A percentile compares a stretch with the other conserved stretches of the same genome.
These are phyloP conservation scores for Sebastes variabilis DNA, from an alignment of 2,797 vertebrate species.

Conservation along the genomic window DNA sequence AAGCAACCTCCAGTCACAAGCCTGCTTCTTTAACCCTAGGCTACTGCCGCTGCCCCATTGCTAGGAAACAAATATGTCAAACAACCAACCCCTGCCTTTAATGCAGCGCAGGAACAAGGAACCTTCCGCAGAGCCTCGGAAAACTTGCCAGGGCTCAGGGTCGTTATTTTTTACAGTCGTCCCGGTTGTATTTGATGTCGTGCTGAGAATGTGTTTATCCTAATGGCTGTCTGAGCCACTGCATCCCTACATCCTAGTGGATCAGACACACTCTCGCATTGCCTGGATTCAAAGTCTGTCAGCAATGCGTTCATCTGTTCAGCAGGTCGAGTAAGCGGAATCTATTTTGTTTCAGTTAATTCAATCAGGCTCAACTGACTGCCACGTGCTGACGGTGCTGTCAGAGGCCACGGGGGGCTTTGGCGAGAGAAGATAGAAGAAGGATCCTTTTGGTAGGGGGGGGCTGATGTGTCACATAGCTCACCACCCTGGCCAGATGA, in stretches of 20 bases:
- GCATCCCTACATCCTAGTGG: neutral
- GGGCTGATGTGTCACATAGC: constrained; percentile 59
- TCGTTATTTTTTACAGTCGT: constrained; percentile 41
- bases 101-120: constrained; percentile 35
- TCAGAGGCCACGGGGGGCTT: constrained; percentile 43
- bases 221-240: constrained; percentile 37
- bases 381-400: constrained; percentile 52
- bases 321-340: constrained; percentile 58
- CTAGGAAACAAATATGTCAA: constrained; percentile 52
- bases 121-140: constrained; percentile 3
- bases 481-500: constrained; percentile 60
- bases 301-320: constrained; percentile 61
- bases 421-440: constrained; percentile 55
- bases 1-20: constrained; percentile 39
- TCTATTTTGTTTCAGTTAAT: constrained; percentile 69
- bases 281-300: constrained; percentile 40
- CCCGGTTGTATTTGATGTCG: constrained; percentile 21
- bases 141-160: constrained; percentile 11
- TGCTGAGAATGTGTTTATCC: constrained; percentile 36
- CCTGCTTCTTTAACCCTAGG: constrained; percentile 39
- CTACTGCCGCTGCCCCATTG: constrained; percentile 33
- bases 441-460: constrained; percentile 54
- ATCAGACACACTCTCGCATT: constrained; percentile 25
- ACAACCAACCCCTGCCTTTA: constrained; percentile 37
- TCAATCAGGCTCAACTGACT: constrained; percentile 68